These are phyloP conservation scores for Scrobipalpa costella DNA, from an alignment of 2,888 invertebrate genomes.

Conservation along the genomic window DNA sequence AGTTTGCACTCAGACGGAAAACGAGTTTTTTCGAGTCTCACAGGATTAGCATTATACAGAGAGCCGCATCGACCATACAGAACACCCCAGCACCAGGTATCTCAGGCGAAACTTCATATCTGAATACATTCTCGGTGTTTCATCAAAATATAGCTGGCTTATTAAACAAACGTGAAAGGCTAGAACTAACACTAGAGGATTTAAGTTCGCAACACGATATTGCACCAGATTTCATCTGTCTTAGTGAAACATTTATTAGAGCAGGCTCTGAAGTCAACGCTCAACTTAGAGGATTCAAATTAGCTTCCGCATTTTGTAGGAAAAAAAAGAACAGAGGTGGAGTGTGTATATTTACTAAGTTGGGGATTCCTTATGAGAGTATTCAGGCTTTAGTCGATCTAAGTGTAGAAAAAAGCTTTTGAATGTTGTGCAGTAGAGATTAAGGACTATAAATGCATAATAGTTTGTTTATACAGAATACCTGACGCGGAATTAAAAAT, in stretches of 20 bases:
- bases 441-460: neutral
- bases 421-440: neutral
- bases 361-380: neutral
- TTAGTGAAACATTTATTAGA: conserved; percentile 1
- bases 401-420: neutral
- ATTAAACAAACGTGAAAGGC: too few relatives aligned
- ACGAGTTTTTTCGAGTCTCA: conserved; percentile 10
- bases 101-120: too few relatives aligned
- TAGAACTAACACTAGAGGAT: too few relatives aligned
- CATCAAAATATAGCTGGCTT: too few relatives aligned
- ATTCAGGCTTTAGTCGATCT: neutral
- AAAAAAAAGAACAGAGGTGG: neutral
- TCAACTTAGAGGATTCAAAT: too few relatives aligned
- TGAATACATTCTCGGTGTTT: too few relatives aligned
- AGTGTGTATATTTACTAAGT: neutral
- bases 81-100: neutral
- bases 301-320: too few relatives aligned
- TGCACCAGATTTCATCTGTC: conserved; percentile 5
- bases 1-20: too few relatives aligned
- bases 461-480: too few relatives aligned
- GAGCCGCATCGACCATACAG: neutral
- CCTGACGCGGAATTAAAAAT: neutral
- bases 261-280: too few relatives aligned
- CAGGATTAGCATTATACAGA: neutral
- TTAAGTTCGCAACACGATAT: neutral